Evolutionary conservation across 2,113 vertebrate species (phyloP).

Genomic region (Phaethon lepturus): DNA sequence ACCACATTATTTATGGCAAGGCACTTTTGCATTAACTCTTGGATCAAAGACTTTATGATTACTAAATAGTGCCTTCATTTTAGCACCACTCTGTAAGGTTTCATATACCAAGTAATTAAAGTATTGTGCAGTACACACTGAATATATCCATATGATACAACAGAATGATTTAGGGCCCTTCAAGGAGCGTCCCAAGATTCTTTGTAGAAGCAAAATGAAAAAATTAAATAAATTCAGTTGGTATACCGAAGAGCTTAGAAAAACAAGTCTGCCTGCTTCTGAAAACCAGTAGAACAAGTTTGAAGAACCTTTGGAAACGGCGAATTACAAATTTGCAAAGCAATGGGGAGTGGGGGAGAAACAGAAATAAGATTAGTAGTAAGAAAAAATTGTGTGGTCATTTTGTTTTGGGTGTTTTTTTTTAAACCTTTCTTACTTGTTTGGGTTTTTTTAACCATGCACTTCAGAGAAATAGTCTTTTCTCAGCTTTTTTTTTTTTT

Average conservation of each 20-base stretch:
- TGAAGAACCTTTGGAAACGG: slow-evolving; percentile 61
- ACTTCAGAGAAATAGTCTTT: not conserved
- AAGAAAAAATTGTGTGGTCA: not conserved
- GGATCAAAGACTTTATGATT: not conserved
- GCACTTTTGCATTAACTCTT: not conserved
- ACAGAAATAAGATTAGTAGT: slow-evolving; percentile 3
- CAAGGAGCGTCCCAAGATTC: not conserved
- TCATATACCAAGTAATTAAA: not conserved
- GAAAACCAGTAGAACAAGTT: slow-evolving; percentile 70
- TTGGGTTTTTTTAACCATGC: not conserved
- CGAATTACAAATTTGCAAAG: slow-evolving; percentile 37
- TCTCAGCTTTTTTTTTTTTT: not conserved
- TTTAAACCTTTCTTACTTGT: not conserved
- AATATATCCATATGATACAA: not conserved
- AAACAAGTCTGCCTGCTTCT: slow-evolving; percentile 58
- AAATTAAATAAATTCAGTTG: slow-evolving; percentile 15
- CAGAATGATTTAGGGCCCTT: not conserved
- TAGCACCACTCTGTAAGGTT: rapidly evolving
- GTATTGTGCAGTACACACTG: not conserved
- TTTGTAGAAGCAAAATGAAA: slow-evolving; percentile 1
- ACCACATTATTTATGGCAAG: not conserved
- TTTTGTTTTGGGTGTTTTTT: not conserved
- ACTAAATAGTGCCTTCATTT: not conserved
- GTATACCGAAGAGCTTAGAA: slow-evolving; percentile 3
- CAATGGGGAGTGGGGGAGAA: slow-evolving; percentile 28